Conservation (phyloP, 2,113 vertebrate species). For the Opisthocomus hoazin region DNA sequence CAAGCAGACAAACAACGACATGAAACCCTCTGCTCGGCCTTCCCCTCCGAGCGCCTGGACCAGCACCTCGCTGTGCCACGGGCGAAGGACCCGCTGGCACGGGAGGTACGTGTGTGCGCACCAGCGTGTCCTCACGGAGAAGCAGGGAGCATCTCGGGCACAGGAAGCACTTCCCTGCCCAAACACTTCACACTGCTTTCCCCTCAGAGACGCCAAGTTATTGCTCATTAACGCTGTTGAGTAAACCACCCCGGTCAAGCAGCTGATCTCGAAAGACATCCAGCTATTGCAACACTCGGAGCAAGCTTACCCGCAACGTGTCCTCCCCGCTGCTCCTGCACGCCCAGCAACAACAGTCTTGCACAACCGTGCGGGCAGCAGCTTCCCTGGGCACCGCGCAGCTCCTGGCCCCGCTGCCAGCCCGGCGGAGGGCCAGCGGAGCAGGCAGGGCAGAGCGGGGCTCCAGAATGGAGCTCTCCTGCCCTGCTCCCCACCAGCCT, state of each 20-base stretch:
- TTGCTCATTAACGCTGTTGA: background rate
- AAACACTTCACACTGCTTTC: background rate
- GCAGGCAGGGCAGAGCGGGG: background rate
- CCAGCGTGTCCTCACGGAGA: fast-evolving
- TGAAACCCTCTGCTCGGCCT: background rate
- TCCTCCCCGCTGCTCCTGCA: background rate
- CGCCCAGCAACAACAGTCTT: background rate
- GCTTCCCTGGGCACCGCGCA: fast-evolving
- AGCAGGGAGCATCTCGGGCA: background rate
- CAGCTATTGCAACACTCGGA: background rate
- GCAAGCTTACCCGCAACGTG: fast-evolving
- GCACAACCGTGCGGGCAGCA: background rate
- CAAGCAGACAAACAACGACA: background rate
- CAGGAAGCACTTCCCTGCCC: background rate
- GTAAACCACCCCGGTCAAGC: background rate
- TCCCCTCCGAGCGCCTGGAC: background rate
- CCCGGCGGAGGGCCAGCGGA: fast-evolving
- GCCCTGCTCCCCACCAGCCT: background rate
- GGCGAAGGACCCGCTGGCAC: background rate
- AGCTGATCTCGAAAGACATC: background rate
- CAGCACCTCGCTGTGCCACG: fast-evolving
- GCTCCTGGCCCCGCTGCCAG: background rate
- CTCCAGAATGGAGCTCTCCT: background rate
- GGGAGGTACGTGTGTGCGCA: fast-evolving
- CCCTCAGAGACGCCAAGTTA: background rate